Evolutionary conservation across 2,113 vertebrate genomes (phyloP), one percentile per base, ranked within the genome.

Genomic region (Melanostigma gelatinosum): DNA sequence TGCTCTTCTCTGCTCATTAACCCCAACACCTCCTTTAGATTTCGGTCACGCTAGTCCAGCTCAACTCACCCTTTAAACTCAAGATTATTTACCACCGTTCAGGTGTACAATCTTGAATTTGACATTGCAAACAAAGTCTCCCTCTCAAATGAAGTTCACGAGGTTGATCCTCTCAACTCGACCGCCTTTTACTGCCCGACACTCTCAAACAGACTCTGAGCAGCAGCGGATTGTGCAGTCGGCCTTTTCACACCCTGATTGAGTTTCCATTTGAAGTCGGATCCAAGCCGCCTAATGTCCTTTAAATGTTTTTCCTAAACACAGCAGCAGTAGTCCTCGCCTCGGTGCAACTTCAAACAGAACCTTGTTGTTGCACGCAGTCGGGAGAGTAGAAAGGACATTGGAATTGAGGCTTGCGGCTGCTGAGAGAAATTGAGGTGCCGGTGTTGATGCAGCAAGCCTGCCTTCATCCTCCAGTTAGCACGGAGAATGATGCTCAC

Each of bases 231-330:
- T 74, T 85, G 73, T 27, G 58, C 64, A 60, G 80, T 83, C 87
- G 52, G 60, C 60, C 68, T 87, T 87, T 92, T 92, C 87, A 87
- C 89, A 90, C 90, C 81, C 89, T 90, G 87, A 89, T 91, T 88
- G 86, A 88, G 77, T 93, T 93, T 93, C 89, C 88, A 89, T 92
- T 93, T 90, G 92, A 94, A 88, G 93, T 91, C 27, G 6, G 85
- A 88, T 93, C 90, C 89, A 91, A 90, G 88, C 87, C 75, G 66
- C 85, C 84, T 91, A 91, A 94, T 92, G 91, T 90, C 84, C 85
- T 94, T 94, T 89, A 94, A 92, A 94, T 88, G 89, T 85, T 93
- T 91, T 92, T 91, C 91, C 87, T 82, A 88, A 89, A 92, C 89
- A 92, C 85, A 77, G 89, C 77, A 85, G 73, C 82, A 88, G 83